Conservation (phyloP, 2,888 invertebrate species). For the Eupsilia transversa region DNA sequence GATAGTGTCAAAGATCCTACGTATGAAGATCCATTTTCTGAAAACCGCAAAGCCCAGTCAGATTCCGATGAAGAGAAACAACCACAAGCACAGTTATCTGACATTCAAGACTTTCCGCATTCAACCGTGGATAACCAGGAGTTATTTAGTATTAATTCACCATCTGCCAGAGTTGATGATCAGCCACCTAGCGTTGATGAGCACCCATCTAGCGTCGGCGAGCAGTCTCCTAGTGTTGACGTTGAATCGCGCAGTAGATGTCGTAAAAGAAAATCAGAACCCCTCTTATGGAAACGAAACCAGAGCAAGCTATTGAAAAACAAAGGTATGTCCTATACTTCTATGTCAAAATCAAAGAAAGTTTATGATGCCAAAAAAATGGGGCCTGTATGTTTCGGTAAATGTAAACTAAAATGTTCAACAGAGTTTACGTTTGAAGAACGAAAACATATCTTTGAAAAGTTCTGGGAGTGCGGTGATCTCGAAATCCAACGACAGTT, state of each 20-base stretch:
- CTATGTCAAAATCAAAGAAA: constrained; percentile 16
- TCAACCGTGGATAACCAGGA: constrained; percentile 30
- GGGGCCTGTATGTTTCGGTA: constrained; percentile 26
- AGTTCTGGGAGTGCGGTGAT: constrained; percentile 15
- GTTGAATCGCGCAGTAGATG: constrained; percentile 10
- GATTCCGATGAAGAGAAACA: constrained; percentile 36
- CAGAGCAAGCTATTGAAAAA: constrained; percentile 14
- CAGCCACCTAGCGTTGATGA: constrained; percentile 14
- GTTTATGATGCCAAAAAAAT: constrained; percentile 10
- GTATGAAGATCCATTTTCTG: background rate
- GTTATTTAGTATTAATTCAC: constrained; percentile 32
- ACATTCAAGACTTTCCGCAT: constrained; percentile 23
- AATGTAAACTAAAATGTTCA: constrained; percentile 27
- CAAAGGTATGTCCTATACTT: constrained; percentile 10
- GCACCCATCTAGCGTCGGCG: constrained; percentile 19
- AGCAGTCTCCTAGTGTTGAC: constrained; percentile 19
- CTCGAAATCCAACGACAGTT: constrained; percentile 23
- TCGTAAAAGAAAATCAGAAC: constrained; percentile 20
- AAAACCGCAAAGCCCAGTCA: constrained; percentile 7
- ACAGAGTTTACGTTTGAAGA: constrained; percentile 22
- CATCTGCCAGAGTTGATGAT: constrained; percentile 27
- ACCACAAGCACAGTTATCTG: constrained; percentile 30
- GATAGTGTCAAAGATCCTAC: constrained; percentile 35
- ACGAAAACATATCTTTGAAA: constrained; percentile 23
- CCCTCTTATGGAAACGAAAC: constrained; percentile 17